Percentiles rank a stretch among this genome's conserved stretches.
Conservation (phyloP, 2,888 invertebrate species). For the Drosophila kambysellisi region DNA sequence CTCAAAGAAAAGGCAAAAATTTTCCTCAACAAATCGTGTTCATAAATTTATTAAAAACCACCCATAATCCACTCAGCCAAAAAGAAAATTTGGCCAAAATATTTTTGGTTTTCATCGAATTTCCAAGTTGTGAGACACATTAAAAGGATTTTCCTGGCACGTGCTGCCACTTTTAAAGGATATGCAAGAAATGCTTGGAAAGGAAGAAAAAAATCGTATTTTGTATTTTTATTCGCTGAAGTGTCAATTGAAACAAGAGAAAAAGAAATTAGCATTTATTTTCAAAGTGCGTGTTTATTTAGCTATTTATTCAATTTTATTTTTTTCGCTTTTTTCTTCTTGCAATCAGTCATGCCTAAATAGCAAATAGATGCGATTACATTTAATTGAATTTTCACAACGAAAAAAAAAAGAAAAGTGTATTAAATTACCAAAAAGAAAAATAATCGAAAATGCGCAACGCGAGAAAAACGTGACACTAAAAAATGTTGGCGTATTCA, state of each 20-base stretch:
- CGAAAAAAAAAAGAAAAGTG: slow-evolving; percentile 31
- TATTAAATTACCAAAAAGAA: slow-evolving; percentile 69
- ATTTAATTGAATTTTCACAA: slow-evolving; percentile 81
- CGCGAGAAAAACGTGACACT: slow-evolving; percentile 70
- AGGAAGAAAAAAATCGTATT: slow-evolving; percentile 32
- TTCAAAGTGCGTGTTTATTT: slow-evolving; percentile 71
- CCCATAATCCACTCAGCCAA: slow-evolving; percentile 25
- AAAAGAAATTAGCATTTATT: slow-evolving; percentile 73
- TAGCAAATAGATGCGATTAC: slow-evolving; percentile 81
- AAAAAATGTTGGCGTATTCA: slow-evolving; percentile 69
- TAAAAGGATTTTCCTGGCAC: slow-evolving; percentile 77
- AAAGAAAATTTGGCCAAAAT: background rate
- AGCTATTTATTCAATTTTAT: slow-evolving; percentile 75
- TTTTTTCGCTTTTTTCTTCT: slow-evolving; percentile 13
- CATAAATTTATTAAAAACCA: slow-evolving; percentile 15
- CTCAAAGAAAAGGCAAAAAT: too few relatives aligned
- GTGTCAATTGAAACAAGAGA: slow-evolving; percentile 58
- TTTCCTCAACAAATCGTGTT: background rate
- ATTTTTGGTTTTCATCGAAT: slow-evolving; percentile 38
- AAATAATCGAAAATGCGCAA: slow-evolving; percentile 67
- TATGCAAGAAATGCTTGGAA: slow-evolving; percentile 5
- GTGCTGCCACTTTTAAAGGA: slow-evolving; percentile 47
- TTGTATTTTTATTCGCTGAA: slow-evolving; percentile 19
- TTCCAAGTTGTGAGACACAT: slow-evolving; percentile 70
- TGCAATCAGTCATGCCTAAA: slow-evolving; percentile 70